These are phyloP conservation scores for Myrmecophaga tridactyla DNA, from an alignment of 2,113 vertebrate species.

Conservation along the genomic window DNA sequence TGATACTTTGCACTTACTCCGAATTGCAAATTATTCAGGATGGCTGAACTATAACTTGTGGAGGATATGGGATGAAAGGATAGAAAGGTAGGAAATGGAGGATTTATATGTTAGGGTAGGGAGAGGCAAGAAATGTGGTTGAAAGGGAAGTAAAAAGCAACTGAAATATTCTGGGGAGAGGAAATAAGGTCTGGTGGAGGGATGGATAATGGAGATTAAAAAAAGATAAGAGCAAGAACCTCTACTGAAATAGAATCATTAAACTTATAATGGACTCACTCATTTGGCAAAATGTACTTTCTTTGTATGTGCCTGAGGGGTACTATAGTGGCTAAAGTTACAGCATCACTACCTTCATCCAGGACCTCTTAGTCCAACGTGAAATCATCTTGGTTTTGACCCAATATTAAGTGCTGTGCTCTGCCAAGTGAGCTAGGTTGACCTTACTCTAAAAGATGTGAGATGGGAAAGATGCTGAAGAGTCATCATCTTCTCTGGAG, in stretches of 20 bases:
- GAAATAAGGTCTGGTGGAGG: background rate
- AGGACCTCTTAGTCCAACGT: background rate
- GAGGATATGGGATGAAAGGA: background rate
- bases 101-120: accelerated
- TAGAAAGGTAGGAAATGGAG: background rate
- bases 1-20: background rate
- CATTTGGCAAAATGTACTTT: background rate
- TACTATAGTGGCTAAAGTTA: too few species aligned
- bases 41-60: background rate
- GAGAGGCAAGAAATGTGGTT: background rate
- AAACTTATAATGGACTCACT: background rate
- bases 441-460: background rate
- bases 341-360: background rate
- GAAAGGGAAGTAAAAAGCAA: background rate
- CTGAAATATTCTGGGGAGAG: too few species aligned
- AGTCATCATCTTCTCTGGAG: background rate
- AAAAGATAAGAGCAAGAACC: background rate
- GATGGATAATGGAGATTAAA: background rate
- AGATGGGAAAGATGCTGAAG: background rate
- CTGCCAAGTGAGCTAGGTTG: background rate
- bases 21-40: background rate
- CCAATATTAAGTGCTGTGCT: background rate
- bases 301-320: background rate
- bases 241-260: background rate
- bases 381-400: background rate